phyloP scores from a whole-genome alignment of 1,140 invertebrate species.

The Lepidostoma basale region DNA sequence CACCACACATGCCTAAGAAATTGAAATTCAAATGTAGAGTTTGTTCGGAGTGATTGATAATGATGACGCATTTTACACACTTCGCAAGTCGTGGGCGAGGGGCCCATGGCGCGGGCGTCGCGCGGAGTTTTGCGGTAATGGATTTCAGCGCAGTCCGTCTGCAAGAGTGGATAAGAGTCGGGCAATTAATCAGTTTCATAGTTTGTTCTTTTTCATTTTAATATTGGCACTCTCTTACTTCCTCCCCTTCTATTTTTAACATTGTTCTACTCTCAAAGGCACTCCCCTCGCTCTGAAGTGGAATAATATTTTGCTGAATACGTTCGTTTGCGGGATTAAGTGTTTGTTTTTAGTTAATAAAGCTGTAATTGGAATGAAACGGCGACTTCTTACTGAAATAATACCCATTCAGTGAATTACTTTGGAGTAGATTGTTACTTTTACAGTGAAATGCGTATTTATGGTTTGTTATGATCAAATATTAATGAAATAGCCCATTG shows the following conservation, averaged over 20 bases:
- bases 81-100: background rate
- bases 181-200: slow-evolving; percentile 38
- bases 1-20: background rate
- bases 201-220: slow-evolving; percentile 24
- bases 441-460: too few species aligned
- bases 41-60: slow-evolving; percentile 34
- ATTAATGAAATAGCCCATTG: too few species aligned
- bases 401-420: background rate
- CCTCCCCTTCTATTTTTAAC: background rate
- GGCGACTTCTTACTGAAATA: background rate
- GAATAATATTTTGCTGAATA: slow-evolving; percentile 11
- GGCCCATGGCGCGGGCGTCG: too few species aligned
- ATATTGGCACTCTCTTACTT: slow-evolving; percentile 7
- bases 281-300: background rate
- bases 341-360: slow-evolving; percentile 26
- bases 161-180: slow-evolving; percentile 18
- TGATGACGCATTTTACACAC: slow-evolving; percentile 35
- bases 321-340: slow-evolving; percentile 12
- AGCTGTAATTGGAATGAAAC: background rate
- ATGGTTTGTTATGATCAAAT: too few species aligned
- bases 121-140: slow-evolving; percentile 15
- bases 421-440: too few species aligned
- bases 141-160: slow-evolving; percentile 23
- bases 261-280: background rate
- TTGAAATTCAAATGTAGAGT: slow-evolving; percentile 31